Evolutionary conservation across 1,140 invertebrate genomes (phyloP).

Genomic region (Brachionus plicatilis): DNA sequence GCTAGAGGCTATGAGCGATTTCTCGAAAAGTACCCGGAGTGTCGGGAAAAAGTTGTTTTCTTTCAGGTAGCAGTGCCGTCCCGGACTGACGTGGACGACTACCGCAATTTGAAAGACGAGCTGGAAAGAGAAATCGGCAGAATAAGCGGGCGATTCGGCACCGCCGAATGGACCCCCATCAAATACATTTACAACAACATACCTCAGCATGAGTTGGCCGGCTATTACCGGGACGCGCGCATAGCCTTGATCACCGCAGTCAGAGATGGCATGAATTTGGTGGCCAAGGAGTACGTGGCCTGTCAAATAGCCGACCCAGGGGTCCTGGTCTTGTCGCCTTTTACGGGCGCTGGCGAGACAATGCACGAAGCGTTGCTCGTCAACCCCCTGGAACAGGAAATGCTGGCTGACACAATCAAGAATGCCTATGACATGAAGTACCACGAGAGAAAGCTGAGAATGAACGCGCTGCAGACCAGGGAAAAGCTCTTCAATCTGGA

Average conservation of each 20-base stretch:
- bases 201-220: conserved; percentile 72
- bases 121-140: conserved; percentile 79
- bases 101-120: conserved; percentile 81
- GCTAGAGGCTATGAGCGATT: conserved; percentile 75
- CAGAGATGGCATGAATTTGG: conserved; percentile 84
- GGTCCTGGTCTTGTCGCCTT: conserved; percentile 79
- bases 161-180: conserved; percentile 80
- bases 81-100: conserved; percentile 79
- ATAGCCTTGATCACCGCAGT: conserved; percentile 80
- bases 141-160: conserved; percentile 72
- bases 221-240: conserved; percentile 71
- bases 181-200: conserved; percentile 83
- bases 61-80: conserved; percentile 81
- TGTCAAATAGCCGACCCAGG: conserved; percentile 78
- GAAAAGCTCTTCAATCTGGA: conserved; percentile 72
- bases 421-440: conserved; percentile 80
- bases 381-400: conserved; percentile 81
- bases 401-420: conserved; percentile 76
- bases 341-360: conserved; percentile 69
- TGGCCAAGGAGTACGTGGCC: conserved; percentile 85
- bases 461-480: conserved; percentile 73
- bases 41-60: conserved; percentile 71
- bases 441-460: conserved; percentile 73
- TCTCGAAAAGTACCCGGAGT: conserved; percentile 76
- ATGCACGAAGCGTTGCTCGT: conserved; percentile 71